These are phyloP conservation scores for Gryllus bimaculatus DNA, from an alignment of 1,140 invertebrate species.

Conservation along the genomic window DNA sequence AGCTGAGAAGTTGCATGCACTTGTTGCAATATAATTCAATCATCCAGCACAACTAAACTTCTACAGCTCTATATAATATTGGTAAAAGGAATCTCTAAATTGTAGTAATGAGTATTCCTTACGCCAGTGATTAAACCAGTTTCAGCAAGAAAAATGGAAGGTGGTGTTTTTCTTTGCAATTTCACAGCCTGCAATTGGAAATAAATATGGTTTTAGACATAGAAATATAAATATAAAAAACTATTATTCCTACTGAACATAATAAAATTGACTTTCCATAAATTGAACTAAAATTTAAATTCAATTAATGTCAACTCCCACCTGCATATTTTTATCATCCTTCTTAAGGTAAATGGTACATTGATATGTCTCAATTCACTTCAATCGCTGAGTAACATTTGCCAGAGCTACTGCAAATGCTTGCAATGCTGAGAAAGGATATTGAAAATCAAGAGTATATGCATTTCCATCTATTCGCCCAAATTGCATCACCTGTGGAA, in stretches of 20 bases:
- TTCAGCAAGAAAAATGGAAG: not conserved
- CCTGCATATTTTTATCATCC: too few relatives aligned
- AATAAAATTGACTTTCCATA: not conserved
- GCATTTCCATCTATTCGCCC: slow-evolving; percentile 97
- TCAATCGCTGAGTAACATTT: slow-evolving; percentile 96
- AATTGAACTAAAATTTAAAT: not conserved
- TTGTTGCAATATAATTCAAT: not conserved
- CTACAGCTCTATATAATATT: not conserved
- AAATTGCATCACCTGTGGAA: slow-evolving; percentile 93
- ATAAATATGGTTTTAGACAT: not conserved
- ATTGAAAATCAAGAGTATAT: slow-evolving; percentile 97
- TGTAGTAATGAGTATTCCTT: not conserved
- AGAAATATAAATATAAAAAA: not conserved
- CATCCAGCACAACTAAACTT: not conserved
- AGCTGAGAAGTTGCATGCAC: not conserved
- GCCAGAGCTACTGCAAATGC: slow-evolving; percentile 96
- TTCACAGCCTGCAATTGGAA: not conserved
- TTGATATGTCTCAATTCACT: slow-evolving; percentile 49
- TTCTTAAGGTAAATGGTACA: not conserved
- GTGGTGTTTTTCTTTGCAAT: not conserved
- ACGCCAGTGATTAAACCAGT: not conserved
- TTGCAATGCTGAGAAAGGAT: slow-evolving; percentile 96
- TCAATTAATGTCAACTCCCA: not conserved
- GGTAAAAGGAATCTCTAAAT: not conserved
- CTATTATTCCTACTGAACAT: not conserved